Base-by-base conservation (phyloP, 2,888 invertebrate species). In the Eudemis profundana region DNA sequence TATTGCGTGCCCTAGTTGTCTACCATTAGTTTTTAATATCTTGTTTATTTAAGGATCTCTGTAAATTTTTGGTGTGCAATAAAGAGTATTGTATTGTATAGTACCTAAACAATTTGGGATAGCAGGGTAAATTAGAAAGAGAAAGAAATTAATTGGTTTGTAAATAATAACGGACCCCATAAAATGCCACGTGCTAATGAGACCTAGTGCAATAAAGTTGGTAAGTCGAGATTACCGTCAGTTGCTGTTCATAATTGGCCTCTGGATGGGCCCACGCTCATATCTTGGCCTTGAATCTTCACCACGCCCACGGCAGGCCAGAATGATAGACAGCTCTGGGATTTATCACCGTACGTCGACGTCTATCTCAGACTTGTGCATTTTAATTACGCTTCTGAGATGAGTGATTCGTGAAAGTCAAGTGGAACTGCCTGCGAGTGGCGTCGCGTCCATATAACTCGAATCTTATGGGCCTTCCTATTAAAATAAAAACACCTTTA, bases 201-300 rank as follows among this genome's bases (percentile, higher is more conserved):
- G 40, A 15, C 21, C 44, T 44, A 14, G 17, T 44, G 33, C 12
- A 46, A 46, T 46, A 62, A 53, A 46, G 27, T 3, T 36, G 36
- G 42, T 46, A 53, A 46, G n/a, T 23, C 19, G 19, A 46, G 46
- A 46, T 57, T 60, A 53, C 14, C 21, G 59, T 46, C 51, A 59
- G 59, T 51, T 51, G 47, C 49, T 54, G 50, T 33, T 46, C 65
- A 46, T 65, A 65, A 65, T 65, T 65, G 65, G 60, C 47, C 59
- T 49, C 38, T 53, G 47, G 60, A 60, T 53, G 54, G 54, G 59
- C 65, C 65, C 65, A 65, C 65, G 65, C 65, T 59, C 60, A 60
- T 59, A 46, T 53, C 59, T 47, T 29, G 53, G 47, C 65, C 65
- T 65, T 65, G 59, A 60, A 59, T 51, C 64, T 59, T 54, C 46